Percentiles rank a stretch among this genome's conserved stretches.
These are phyloP conservation scores for Glyphotaelius pellucidus DNA, from an alignment of 2,888 invertebrate genomes.

Conservation along the genomic window DNA sequence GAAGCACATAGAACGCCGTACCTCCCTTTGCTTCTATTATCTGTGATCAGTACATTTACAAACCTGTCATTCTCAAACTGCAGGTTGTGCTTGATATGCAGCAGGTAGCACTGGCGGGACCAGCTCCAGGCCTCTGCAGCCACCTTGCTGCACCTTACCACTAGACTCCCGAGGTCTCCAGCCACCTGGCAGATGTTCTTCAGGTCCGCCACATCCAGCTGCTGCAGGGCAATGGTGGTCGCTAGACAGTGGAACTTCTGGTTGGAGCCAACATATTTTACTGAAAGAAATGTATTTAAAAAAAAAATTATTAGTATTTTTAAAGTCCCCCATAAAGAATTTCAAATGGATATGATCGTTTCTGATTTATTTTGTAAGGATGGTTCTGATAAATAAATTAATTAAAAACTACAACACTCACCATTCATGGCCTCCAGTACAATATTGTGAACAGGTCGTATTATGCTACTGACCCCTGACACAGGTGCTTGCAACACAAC, in stretches of 20 bases:
- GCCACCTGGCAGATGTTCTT: constrained; percentile 31
- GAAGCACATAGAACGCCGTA: too few relatives aligned
- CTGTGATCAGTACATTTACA: not conserved
- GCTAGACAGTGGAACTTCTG: constrained; percentile 45
- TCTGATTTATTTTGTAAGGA: too few relatives aligned
- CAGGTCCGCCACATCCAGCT: constrained; percentile 6
- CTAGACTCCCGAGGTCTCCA: constrained; percentile 54
- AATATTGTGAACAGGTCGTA: constrained; percentile 19
- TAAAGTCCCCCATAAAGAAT: not conserved
- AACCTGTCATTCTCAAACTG: constrained; percentile 51
- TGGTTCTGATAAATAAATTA: not conserved
- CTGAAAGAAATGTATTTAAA: not conserved
- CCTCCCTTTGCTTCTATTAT: too few relatives aligned
- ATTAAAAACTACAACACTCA: constrained; percentile 4
- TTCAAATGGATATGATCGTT: too few relatives aligned
- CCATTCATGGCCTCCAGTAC: constrained; percentile 5
- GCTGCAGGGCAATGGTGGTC: constrained; percentile 30
- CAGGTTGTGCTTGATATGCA: constrained; percentile 58
- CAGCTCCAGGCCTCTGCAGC: constrained; percentile 49
- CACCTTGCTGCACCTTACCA: constrained; percentile 53
- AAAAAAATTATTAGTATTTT: not conserved
- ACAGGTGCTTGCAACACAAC: constrained; percentile 25
- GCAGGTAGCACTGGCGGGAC: constrained; percentile 28
- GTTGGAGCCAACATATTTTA: not conserved
- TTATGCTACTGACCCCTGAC: not conserved